phyloP scores from a whole-genome alignment of 2,797 vertebrate species.

The Champsocephalus gunnari region DNA sequence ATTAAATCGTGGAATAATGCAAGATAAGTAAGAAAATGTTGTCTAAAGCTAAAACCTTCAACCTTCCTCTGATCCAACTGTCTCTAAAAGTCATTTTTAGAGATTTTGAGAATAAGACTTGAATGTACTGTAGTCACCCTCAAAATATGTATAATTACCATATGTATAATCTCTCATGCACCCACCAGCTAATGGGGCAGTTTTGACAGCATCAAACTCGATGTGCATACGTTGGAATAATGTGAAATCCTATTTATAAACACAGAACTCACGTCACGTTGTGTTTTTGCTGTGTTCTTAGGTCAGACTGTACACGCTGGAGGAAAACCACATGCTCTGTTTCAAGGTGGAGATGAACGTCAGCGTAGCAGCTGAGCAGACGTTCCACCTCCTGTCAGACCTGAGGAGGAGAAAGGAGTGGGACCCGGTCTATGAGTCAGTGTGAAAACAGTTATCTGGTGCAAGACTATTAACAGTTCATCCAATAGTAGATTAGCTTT shows the following conservation, averaged over 20 bases:
- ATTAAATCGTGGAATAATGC: slow-evolving; percentile 16
- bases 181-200: neutral
- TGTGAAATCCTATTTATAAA: slow-evolving; percentile 18
- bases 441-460: slow-evolving; percentile 16
- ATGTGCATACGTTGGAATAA: slow-evolving; percentile 6
- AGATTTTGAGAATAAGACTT: neutral
- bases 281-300: slow-evolving; percentile 57
- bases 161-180: slow-evolving; percentile 8
- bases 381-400: slow-evolving; percentile 93
- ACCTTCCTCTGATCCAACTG: neutral
- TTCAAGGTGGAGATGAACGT: slow-evolving; percentile 92
- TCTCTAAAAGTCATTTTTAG: neutral
- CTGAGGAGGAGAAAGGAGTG: slow-evolving; percentile 90
- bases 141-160: slow-evolving; percentile 2
- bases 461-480: neutral
- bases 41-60: neutral
- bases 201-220: slow-evolving; percentile 4
- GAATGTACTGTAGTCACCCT: neutral
- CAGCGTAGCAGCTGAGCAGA: slow-evolving; percentile 81
- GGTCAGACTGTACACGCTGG: slow-evolving; percentile 92
- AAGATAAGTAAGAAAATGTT: slow-evolving; percentile 2
- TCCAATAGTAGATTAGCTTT: slow-evolving; percentile 10
- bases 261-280: slow-evolving; percentile 3
- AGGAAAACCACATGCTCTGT: slow-evolving; percentile 93
- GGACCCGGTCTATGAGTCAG: slow-evolving; percentile 94